Evolutionary conservation across 2,113 vertebrate species (phyloP), one percentile per base, ranked within the genome.

Genomic region (Peromyscus leucopus): DNA sequence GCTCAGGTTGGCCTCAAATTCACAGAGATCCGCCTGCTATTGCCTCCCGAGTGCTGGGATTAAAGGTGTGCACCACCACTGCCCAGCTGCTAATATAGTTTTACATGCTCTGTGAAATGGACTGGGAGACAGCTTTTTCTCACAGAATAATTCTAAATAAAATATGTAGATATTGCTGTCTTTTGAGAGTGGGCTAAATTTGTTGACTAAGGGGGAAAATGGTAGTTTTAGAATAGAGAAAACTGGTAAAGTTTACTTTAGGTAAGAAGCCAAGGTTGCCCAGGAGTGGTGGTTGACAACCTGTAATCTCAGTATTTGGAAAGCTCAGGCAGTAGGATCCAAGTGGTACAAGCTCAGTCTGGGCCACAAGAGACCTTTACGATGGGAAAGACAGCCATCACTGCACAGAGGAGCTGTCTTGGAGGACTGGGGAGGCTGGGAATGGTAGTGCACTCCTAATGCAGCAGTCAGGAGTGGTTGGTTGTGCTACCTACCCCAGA

Each of bases 81-180:
- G 46, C 46, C 46, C 46, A 48, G 46, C 46, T 48, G 46, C 46
- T 74, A 36, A 10, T 83, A 67, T 39, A 22, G 78, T 88, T 88
- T 94, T 88, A 67, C 19, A 90, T 94, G 59, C 13, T 89, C 8
- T 61, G 26, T 75, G 80, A 94, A 96, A 63, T 93, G 82, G 92
- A 51, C 89, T 72, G 28, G 75, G 59, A 57, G 7, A 57, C 11
- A 86, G n/a, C 57, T 90, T 10, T 95, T 95, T 87, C 74, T 92
- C 85, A n/a, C 1, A 92, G 69, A 95, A 61, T 75, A 88, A 89
- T 95, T 85, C n/a, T 9, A 57, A 33, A 76, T 83, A 79, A 91
- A 88, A 28, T 22, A 6, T 79, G 8, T 93, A 91, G 11, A 13
- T 67, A 33, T 67, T 87, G 46, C 12, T 87, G 1, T 21, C 15